Evolutionary conservation across 1,140 invertebrate species (phyloP), one percentile per base, ranked within the genome.

Genomic region (Littorina saxatilis): DNA sequence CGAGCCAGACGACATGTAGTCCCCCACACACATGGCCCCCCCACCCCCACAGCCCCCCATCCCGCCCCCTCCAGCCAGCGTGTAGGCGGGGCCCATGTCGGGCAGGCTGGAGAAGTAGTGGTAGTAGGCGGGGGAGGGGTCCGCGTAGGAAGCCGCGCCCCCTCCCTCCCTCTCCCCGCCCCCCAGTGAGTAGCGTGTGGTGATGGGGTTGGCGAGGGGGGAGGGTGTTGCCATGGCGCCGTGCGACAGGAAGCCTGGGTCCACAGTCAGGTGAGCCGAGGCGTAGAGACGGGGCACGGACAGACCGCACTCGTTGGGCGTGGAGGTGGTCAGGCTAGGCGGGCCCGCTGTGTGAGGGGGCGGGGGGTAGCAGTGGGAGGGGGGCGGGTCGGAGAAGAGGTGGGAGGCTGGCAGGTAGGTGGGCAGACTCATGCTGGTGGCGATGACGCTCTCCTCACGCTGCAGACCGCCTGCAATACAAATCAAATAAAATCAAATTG

Each of bases 71-170:
- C 55, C 58, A 7, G 76, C 55, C 29, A 78, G 32, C n/a, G 76
- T 43, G 76, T 78, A 78, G 39, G 76, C 76, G 5, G 76, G 55
- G 39, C 55, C 20, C 5, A 78, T 4, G 35, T 78, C 76, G 5
- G 76, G 50, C 55, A 66, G 27, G 76, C 29, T 58, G 55, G 76
- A 78, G 76, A 5, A 63, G 76, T 78, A 78, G 76, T 78, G 76
- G 55, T 40, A 78, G 76, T 78, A 78, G 37, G 76, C 29, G 17
- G 37, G 1, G 35, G 55, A 2, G 58, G 39, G n/a, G 37, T 63
- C 55, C 20, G 29, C 52, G 37, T 32, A 58, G 23, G 15, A 55
- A 9, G 15, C n/a, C 74, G 29, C 47, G 9, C 7, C 47, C 13
- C 50, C 55, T 23, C 37, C 11, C 13, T 63, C 55, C 29, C 58